Base-by-base conservation (phyloP, 2,113 vertebrate species). In the Lepus timidus region DNA sequence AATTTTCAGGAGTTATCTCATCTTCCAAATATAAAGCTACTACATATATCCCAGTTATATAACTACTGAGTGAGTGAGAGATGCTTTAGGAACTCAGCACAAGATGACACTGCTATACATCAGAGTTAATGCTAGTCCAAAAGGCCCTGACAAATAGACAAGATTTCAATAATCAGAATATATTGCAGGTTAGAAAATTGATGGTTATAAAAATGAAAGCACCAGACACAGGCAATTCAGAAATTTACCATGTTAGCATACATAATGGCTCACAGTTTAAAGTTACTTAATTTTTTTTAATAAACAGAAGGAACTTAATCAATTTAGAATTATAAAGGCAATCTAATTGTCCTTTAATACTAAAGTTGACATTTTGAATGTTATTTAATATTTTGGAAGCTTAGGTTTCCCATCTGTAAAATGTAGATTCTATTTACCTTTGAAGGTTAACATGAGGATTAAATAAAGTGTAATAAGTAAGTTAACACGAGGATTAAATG, bases 151-250 rank as follows among this genome's bases (percentile, higher is more conserved):
- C 62, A 95, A 78, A 90, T 1, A 95, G 16, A 0, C 84, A 94
- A 92, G 14, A 78, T 92, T 91, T 93, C 76, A 93, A 91, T 67
- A 86, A 81, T 85, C 71, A 96, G n/a, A 95, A 75, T 91, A 67
- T 27, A 95, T 2, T 91, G 14, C 2, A 88, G 23, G 39, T 70
- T 89, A 16, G 29, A 94, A 96, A 96, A 88, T 6, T 52, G 76
- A 85, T 10, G 29, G 55, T n/a, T 92, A 90, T 58, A 95, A 93
- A 89, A 93, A 70, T 71, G 22, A 83, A n/a, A 94, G 23, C 83
- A 17, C 8, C 76, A 88, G 65, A 71, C 2, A 23, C 68, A 88
- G 33, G 39, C 29, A 92, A 82, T 74, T 55, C 91, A 27, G 29
- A 91, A 93, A 96, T 89, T 90, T 78, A 90, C 16, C 52, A 78